Conservation (phyloP, 2,113 vertebrate species). For the Poicephalus meyeri region DNA sequence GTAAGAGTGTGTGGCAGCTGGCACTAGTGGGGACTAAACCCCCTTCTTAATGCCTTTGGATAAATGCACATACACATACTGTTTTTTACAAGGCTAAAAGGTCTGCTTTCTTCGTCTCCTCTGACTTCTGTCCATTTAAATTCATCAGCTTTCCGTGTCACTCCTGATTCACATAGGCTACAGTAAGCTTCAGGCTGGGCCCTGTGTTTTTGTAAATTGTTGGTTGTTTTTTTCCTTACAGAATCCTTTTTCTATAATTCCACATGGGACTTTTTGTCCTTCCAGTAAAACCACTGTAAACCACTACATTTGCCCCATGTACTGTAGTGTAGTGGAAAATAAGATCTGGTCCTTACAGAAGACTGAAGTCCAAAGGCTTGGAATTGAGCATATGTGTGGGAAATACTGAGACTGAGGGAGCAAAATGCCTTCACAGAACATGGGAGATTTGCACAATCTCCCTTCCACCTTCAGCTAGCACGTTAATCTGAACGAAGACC, state of each 20-base stretch:
- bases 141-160: background rate
- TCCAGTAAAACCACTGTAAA: background rate
- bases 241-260: background rate
- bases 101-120: background rate
- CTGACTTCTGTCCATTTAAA: background rate
- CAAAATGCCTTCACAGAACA: background rate
- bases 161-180: background rate
- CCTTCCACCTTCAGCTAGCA: background rate
- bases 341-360: background rate
- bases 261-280: background rate
- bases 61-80: background rate
- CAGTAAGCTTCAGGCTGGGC: background rate
- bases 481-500: rapidly evolving
- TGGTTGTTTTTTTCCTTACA: background rate
- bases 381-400: background rate
- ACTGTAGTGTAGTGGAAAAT: background rate
- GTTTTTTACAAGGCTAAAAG: background rate
- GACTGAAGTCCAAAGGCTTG: background rate
- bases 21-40: background rate
- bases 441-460: background rate
- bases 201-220: background rate
- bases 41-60: background rate
- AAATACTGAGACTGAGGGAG: background rate
- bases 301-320: background rate
- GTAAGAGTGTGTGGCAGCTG: background rate